Base-by-base conservation (phyloP, 2,888 invertebrate genomes). In the Ectropis crepuscularia region DNA sequence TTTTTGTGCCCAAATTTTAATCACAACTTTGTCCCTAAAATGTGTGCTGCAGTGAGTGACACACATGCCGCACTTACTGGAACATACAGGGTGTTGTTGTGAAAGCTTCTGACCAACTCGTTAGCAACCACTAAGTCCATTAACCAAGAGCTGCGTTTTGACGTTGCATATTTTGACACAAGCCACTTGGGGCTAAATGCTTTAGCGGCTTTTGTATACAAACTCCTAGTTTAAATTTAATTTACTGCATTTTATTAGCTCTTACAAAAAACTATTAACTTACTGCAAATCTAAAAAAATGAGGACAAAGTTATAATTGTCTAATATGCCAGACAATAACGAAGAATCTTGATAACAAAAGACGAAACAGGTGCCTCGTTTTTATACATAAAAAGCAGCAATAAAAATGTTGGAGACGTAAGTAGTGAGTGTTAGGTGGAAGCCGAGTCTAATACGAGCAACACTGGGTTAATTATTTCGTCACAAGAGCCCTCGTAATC, bases 391-490 rank as follows among this genome's bases (percentile, higher is more conserved):
- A 75, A 79, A 72, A 71, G 69, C 63, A 61, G 74, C 77, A 82
- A 82, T 83, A 82, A 85, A 62, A 82, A 80, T 80, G 74, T 80
- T 76, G 77, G 81, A 77, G 69, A 72, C 78, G 77, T 80, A 82
- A 80, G 78, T 79, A 82, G 78, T 80, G 74, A 77, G 80, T 80
- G 81, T 81, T 73, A 80, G 75, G 75, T 78, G 77, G 78, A 78
- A 83, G 81, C 78, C 67, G 81, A 81, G 85, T 82, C 85, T 88
- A 87, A 89, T 87, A 87, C 80, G 84, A 86, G 85, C 83, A 86
- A 81, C 83, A 83, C 79, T 82, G 83, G 86, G 89, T 89, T 91
- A 92, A 92, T 92, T 91, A 92, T 91, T 90, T 91, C 86, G 88
- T 86, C 83, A 90, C 85, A 82, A 90, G 89, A 90, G 86, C 89